A percentile compares a stretch with the other conserved stretches of the same genome.
Conservation (phyloP, 2,113 vertebrate genomes). For the Onychorhynchus coronatus region DNA sequence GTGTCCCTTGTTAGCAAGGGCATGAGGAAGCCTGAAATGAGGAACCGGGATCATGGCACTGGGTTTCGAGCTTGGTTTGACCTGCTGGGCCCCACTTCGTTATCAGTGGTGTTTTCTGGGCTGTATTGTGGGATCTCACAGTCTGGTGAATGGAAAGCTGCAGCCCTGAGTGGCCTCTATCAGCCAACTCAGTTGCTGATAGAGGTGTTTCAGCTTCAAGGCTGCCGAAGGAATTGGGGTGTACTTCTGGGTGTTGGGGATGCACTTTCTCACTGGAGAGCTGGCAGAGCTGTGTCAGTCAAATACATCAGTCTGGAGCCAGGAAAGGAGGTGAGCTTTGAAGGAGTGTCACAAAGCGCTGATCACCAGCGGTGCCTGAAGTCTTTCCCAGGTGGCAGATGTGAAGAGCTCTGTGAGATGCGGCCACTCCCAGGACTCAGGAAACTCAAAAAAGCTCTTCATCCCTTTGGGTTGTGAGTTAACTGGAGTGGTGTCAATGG, state of each 20-base stretch:
- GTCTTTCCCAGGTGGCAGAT: not conserved
- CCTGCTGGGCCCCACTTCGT: rapidly evolving
- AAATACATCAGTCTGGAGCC: not conserved
- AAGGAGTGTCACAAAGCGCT: not conserved
- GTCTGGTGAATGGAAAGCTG: not conserved
- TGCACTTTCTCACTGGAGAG: not conserved
- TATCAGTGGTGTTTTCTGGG: not conserved
- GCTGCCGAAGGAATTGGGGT: not conserved
- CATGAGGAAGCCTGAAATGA: not conserved
- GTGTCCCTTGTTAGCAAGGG: not conserved
- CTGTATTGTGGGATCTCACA: not conserved
- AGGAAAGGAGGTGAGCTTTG: not conserved
- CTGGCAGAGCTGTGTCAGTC: not conserved
- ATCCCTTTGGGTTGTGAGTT: not conserved
- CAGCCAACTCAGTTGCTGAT: not conserved
- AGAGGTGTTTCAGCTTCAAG: not conserved
- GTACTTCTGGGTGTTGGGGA: not conserved
- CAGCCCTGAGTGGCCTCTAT: not conserved
- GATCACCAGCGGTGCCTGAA: not conserved
- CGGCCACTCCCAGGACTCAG: not conserved
- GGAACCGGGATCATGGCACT: not conserved
- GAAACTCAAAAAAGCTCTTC: not conserved
- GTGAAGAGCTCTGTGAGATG: not conserved
- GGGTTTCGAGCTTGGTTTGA: not conserved
- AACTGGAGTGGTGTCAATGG: rapidly evolving